phyloP scores from a whole-genome alignment of 2,797 vertebrate species.

The Odontamblyopus lacepedii region DNA sequence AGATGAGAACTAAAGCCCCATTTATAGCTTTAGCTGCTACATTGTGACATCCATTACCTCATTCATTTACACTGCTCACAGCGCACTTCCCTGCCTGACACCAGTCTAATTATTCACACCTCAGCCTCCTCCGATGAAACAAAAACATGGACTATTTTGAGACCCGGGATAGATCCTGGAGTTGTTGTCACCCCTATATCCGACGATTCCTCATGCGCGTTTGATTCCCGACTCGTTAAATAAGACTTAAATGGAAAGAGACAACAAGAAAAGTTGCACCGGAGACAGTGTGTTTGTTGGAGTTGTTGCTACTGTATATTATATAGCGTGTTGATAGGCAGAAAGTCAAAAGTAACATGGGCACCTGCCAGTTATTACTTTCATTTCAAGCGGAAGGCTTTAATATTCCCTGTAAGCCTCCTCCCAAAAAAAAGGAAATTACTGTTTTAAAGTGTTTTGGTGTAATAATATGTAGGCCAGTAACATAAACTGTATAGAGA shows the following conservation, averaged over 20 bases:
- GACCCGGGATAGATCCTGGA: slow-evolving; percentile 72
- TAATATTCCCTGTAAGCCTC: too few species aligned
- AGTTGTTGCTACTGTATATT: slow-evolving; percentile 62
- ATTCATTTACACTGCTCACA: slow-evolving; percentile 72
- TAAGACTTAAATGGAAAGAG: slow-evolving; percentile 79
- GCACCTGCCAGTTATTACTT: background rate
- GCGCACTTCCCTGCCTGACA: slow-evolving; percentile 64
- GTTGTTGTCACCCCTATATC: slow-evolving; percentile 56
- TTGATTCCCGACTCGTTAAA: slow-evolving; percentile 77
- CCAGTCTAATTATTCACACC: slow-evolving; percentile 77
- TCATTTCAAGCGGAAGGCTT: background rate
- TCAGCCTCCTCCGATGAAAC: slow-evolving; percentile 73
- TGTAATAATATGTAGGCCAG: too few species aligned
- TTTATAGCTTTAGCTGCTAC: slow-evolving; percentile 75
- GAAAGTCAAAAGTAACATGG: background rate
- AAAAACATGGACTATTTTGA: slow-evolving; percentile 77
- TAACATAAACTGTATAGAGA: too few species aligned
- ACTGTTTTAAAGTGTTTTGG: too few species aligned
- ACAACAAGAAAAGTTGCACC: slow-evolving; percentile 72
- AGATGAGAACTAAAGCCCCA: slow-evolving; percentile 68
- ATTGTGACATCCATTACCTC: slow-evolving; percentile 72
- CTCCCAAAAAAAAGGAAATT: background rate
- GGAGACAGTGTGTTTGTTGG: slow-evolving; percentile 69
- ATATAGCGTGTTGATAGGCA: slow-evolving; percentile 16
- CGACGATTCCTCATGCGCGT: slow-evolving; percentile 49